A percentile compares a stretch with the other conserved stretches of the same genome.
These are phyloP conservation scores for Pardosa pseudoannulata DNA, from an alignment of 2,888 invertebrate genomes.

Conservation along the genomic window DNA sequence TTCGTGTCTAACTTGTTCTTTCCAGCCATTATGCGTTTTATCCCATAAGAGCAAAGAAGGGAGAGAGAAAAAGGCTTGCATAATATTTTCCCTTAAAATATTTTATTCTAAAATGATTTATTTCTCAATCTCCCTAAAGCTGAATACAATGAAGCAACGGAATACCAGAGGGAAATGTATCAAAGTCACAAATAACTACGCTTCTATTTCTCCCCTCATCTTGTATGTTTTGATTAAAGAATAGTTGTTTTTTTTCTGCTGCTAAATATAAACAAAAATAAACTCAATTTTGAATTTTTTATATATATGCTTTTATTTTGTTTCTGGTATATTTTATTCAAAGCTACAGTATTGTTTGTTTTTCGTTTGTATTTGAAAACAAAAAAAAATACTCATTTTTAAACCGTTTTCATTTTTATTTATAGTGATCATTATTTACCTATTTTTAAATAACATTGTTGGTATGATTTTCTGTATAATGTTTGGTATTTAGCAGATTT, in stretches of 20 bases:
- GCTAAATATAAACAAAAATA: conserved; percentile 1
- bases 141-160: conserved; percentile 17
- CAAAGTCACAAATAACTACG: conserved; percentile 49
- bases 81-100: neutral
- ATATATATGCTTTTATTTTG: too few relatives aligned
- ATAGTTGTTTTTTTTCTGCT: conserved; percentile 1
- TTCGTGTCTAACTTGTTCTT: neutral
- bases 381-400: too few relatives aligned
- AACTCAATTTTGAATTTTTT: neutral
- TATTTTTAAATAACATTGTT: too few relatives aligned
- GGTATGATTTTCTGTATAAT: neutral
- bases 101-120: conserved; percentile 40
- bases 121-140: conserved; percentile 41
- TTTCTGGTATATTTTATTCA: too few relatives aligned
- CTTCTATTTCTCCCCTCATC: neutral
- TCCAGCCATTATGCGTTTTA: conserved; percentile 1
- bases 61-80: neutral
- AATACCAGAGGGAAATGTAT: conserved; percentile 31
- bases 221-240: conserved; percentile 50
- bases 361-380: too few relatives aligned
- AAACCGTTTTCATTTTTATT: too few relatives aligned
- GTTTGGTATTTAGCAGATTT: neutral
- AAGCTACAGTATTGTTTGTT: too few relatives aligned
- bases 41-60: neutral
- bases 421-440: too few relatives aligned